These are phyloP conservation scores for Drosophila anceps DNA, from an alignment of 2,888 invertebrate species.

Conservation along the genomic window DNA sequence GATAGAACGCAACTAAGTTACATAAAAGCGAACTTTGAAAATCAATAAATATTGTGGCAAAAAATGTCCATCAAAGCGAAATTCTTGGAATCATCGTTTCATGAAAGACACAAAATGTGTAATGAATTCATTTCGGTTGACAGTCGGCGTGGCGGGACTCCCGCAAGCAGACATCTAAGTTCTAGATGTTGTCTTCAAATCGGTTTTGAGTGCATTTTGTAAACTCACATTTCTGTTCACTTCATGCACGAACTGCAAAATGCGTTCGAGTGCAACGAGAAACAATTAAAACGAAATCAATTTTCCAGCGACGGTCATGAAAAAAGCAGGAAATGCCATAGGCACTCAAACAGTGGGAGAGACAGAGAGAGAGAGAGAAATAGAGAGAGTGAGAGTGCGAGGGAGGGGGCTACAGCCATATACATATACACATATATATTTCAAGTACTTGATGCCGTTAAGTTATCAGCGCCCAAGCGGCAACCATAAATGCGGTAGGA, in stretches of 20 bases:
- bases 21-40: constrained; percentile 43
- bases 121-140: constrained; percentile 35
- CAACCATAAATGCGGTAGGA: constrained; percentile 62
- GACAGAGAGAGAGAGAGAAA: background rate
- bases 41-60: constrained; percentile 60
- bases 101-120: constrained; percentile 25
- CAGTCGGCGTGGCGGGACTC: constrained; percentile 6
- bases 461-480: constrained; percentile 60
- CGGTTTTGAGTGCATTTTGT: constrained; percentile 31
- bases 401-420: background rate
- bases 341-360: background rate
- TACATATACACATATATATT: constrained; percentile 32
- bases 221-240: constrained; percentile 35
- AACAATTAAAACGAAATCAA: constrained; percentile 69
- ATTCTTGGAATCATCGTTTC: constrained; percentile 29
- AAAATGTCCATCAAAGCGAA: constrained; percentile 26
- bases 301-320: constrained; percentile 55
- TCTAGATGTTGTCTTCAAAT: constrained; percentile 27
- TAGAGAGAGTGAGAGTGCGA: background rate
- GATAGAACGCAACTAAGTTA: constrained; percentile 41
- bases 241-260: constrained; percentile 67
- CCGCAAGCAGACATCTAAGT: constrained; percentile 22
- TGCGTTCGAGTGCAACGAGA: constrained; percentile 64
- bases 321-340: constrained; percentile 52
- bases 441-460: constrained; percentile 60